Conservation (phyloP, 1,140 invertebrate genomes). For the Fragariocoptes setiger region DNA sequence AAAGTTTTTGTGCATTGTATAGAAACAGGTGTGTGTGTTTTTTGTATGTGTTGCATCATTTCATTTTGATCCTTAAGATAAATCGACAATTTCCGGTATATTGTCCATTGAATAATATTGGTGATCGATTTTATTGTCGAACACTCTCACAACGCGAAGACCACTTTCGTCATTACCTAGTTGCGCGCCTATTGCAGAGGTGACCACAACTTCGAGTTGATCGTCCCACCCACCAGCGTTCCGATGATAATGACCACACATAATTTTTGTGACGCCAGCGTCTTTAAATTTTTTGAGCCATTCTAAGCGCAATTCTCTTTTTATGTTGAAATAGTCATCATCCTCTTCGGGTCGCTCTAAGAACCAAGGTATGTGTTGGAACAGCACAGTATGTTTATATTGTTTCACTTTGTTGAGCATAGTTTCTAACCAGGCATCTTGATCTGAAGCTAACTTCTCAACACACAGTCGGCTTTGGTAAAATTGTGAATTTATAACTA, state of each 20-base stretch:
- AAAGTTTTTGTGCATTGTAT: no score
- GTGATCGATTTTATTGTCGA: slow-evolving; percentile 15
- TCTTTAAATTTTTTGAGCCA: slow-evolving; percentile 19
- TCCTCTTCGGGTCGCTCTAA: slow-evolving; percentile 17
- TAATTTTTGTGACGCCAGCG: slow-evolving; percentile 20
- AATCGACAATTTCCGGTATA: background rate
- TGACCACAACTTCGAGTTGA: slow-evolving; percentile 20
- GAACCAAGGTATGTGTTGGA: slow-evolving; percentile 27
- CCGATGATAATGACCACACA: slow-evolving; percentile 25
- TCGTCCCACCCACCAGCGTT: slow-evolving; percentile 21
- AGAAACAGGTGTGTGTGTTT: no score
- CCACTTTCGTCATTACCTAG: slow-evolving; percentile 18
- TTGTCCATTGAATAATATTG: slow-evolving; percentile 12
- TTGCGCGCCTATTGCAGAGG: slow-evolving; percentile 22
- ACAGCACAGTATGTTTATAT: slow-evolving; percentile 18
- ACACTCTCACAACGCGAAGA: slow-evolving; percentile 19
- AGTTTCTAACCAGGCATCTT: slow-evolving; percentile 19
- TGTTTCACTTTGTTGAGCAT: background rate
- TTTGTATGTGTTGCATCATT: no score
- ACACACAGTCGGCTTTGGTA: slow-evolving; percentile 14
- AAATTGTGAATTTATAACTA: slow-evolving; percentile 24
- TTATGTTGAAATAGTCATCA: slow-evolving; percentile 20
- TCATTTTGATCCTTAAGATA: no score
- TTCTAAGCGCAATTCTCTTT: slow-evolving; percentile 13
- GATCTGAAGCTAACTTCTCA: slow-evolving; percentile 15